Evolutionary conservation across 2,888 invertebrate species (phyloP), one percentile per base, ranked within the genome.

Genomic region (Saturnia japonica): DNA sequence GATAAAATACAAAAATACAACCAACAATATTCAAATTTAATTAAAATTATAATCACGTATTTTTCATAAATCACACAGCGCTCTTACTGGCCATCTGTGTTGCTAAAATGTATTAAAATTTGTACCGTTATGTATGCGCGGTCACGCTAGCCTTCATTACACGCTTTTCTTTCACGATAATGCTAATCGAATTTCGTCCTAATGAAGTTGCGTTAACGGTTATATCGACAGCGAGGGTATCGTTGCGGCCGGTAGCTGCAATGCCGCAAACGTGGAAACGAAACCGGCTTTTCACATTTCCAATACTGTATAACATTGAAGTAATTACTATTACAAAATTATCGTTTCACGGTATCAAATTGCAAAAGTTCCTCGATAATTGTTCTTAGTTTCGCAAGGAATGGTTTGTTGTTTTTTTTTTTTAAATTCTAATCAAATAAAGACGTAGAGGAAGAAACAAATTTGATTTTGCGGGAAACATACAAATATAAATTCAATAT

Each of bases 101-200:
- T 68, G 62, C 68, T 60, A 47, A 45, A 71, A 71, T 51, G 62
- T 68, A 71, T 71, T 71, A 67, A 68, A 70, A 71, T 71, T 62
- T 71, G 71, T 71, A 68, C 62, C 40, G 64, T 64, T 71, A 84
- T 81, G 81, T 87, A 88, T 88, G 88, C 87, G 84, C 82, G 85
- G 88, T 87, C 88, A 88, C 87, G 88, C 77, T 76, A 80, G 80
- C 77, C 80, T 81, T 80, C 51, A 68, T 68, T 22, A 43, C 57
- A 51, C 8, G 64, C 1, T 34, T 47, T 47, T 22, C 19, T 64
- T 51, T 16, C 51, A 22, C 68, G 40, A 64, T 40, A 28, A 14
- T 22, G 19, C 25, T 40, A 28, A 64, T 47, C 68, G 51, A 68
- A 64, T n/a, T 42, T 64, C 62, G 12, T 25, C 42, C 45, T 42